Conservation (phyloP, 1,140 invertebrate species). For the Formica exsecta region DNA sequence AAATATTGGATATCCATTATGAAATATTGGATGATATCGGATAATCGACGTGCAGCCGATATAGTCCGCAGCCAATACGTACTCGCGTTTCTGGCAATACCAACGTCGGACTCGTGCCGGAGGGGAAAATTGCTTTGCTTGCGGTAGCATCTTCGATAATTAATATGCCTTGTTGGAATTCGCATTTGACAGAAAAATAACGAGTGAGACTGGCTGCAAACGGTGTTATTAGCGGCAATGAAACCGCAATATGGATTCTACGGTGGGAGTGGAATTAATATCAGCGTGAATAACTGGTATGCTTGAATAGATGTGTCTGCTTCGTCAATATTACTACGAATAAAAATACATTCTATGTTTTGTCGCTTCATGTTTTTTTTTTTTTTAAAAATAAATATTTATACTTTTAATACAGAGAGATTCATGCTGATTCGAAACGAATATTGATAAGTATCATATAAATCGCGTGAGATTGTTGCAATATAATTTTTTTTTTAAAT, state of each 20-base stretch:
- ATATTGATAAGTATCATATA: conserved; percentile 41
- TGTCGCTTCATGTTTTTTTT: too few species aligned
- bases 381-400: background rate
- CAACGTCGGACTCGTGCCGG: conserved; percentile 12
- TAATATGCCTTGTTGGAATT: conserved; percentile 66
- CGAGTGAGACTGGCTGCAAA: conserved; percentile 45
- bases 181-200: conserved; percentile 64
- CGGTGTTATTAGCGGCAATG: conserved; percentile 48
- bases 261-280: conserved; percentile 44
- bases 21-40: conserved; percentile 74
- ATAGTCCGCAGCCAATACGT: conserved; percentile 57
- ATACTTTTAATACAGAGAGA: background rate
- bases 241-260: conserved; percentile 37
- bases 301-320: conserved; percentile 37
- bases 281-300: conserved; percentile 33
- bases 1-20: conserved; percentile 77
- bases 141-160: conserved; percentile 73
- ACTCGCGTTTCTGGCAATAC: conserved; percentile 33
- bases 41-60: conserved; percentile 72
- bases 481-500: background rate
- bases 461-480: conserved; percentile 1
- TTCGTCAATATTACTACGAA: conserved; percentile 24
- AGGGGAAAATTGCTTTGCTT: conserved; percentile 56
- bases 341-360: conserved; percentile 17
- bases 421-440: background rate